Evolutionary conservation across 2,113 vertebrate genomes (phyloP), one percentile per base, ranked within the genome.

Genomic region (Agapornis roseicollis): DNA sequence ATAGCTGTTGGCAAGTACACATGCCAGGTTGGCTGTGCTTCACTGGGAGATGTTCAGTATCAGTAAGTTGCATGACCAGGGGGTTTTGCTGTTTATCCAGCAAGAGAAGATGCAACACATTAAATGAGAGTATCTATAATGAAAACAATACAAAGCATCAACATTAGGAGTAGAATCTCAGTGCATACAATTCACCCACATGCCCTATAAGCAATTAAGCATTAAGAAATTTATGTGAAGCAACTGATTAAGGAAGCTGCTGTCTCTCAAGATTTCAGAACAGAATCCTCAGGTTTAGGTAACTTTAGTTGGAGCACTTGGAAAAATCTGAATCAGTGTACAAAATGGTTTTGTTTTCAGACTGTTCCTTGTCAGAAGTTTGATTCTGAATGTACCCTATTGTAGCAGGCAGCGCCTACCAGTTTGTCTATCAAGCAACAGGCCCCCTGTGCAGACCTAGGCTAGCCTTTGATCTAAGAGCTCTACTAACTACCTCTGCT

Each of bases 391-490:
- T 10, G 29, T 84, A 65, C 74, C 76, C 86, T 83, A 17, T 63
- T 88, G 74, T 79, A 96, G 70, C 65, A 88, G 70, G 83, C 81
- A 79, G 68, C 1, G 15, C 81, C 89, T 73, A 91, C 80, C 72
- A 71, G 16, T 91, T 68, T 76, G 41, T 77, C 70, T 50, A 50
- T 25, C n/a, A 88, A 78, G 86, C 71, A 95, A 44, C 91, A 84
- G 66, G 58, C 63, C 80, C 71, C 71, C 82, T 25, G 68, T 91
- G 92, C 93, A 96, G 82, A 77, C 85, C 56, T 72, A 84, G 80
- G 61, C 55, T 68, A 68, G 81, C 95, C 94, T 97, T 97, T 97
- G 96, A 97, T 97, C 87, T 92, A 60, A 63, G 55, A 89, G 81
- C 81, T 93, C 89, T 46, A 83, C 78, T 88, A 95, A 87, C 89